Percentiles rank a stretch among this genome's conserved stretches.
phyloP scores from a whole-genome alignment of 2,113 vertebrate species.

The Mesoclemmys tuberculata region DNA sequence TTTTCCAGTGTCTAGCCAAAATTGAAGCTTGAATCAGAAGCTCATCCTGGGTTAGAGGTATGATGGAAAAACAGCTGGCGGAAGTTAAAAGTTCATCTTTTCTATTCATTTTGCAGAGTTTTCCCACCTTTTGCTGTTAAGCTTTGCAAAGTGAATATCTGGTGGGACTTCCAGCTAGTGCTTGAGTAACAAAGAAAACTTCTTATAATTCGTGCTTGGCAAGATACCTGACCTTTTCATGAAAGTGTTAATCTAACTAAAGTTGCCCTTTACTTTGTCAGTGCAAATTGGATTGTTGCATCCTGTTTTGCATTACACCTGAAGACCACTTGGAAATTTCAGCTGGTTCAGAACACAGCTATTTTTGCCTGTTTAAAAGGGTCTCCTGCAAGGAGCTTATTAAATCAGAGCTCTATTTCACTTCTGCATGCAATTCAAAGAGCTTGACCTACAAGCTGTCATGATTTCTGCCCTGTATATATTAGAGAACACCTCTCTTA shows the following conservation, averaged over 20 bases:
- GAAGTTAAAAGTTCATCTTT: neutral
- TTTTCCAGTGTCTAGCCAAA: neutral
- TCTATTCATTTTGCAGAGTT: neutral
- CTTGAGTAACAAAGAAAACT: neutral
- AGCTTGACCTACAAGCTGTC: constrained; percentile 14
- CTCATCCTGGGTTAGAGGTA: neutral
- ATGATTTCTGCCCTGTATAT: neutral
- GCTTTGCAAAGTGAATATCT: fast-evolving
- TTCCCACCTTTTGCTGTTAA: neutral
- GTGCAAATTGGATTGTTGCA: neutral
- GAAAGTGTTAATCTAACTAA: constrained; percentile 48
- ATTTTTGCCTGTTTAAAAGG: constrained; percentile 58
- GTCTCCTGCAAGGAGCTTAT: constrained; percentile 53
- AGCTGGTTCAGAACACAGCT: neutral
- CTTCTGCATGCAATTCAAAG: constrained; percentile 36
- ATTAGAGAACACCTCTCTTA: neutral
- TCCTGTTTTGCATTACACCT: constrained; percentile 18
- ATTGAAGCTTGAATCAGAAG: neutral
- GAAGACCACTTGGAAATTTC: constrained; percentile 29
- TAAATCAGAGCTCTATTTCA: constrained; percentile 12
- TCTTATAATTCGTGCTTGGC: neutral
- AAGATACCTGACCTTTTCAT: constrained; percentile 5
- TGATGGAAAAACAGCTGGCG: neutral
- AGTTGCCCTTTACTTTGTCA: constrained; percentile 17
- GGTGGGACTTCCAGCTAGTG: neutral